Evolutionary conservation across 2,888 invertebrate species (phyloP).

Genomic region (Strigamia crassipes): DNA sequence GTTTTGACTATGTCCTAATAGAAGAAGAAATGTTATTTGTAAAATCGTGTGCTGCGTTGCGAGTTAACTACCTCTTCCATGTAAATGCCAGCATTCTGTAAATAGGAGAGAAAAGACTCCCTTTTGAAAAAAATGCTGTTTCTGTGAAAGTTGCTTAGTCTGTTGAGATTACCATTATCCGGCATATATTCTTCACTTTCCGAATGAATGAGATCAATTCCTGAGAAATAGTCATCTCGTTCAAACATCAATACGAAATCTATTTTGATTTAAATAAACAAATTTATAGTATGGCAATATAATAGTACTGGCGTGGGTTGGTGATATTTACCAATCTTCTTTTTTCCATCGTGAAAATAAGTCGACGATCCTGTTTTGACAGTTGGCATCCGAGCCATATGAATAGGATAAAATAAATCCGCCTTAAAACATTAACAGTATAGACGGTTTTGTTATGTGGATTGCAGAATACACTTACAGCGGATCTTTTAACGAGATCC

Average conservation of each 20-base stretch:
- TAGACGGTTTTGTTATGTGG: neutral
- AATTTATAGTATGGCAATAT: too few species aligned
- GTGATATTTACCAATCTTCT: neutral
- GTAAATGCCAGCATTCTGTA: conserved; percentile 61
- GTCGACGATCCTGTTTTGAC: neutral
- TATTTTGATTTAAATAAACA: too few species aligned
- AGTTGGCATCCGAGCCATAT: neutral
- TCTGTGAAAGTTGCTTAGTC: too few species aligned
- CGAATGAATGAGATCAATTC: neutral
- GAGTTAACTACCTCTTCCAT: conserved; percentile 61
- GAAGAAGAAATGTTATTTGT: neutral
- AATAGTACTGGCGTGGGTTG: too few species aligned
- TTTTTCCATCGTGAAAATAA: neutral
- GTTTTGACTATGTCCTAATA: conserved; percentile 9
- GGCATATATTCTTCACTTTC: neutral
- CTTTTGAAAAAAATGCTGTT: neutral
- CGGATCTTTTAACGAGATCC: neutral
- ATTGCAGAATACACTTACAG: neutral
- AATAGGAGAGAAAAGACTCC: conserved; percentile 51
- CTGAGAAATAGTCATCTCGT: neutral
- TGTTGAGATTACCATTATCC: neutral
- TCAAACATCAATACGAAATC: neutral
- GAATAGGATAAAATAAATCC: conserved; percentile 7
- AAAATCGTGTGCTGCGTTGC: conserved; percentile 41
- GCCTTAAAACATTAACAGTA: neutral